A percentile compares a stretch with the other conserved stretches of the same genome.
These are phyloP conservation scores for Nothoprocta pentlandii DNA, from an alignment of 2,113 vertebrate genomes.

Conservation along the genomic window DNA sequence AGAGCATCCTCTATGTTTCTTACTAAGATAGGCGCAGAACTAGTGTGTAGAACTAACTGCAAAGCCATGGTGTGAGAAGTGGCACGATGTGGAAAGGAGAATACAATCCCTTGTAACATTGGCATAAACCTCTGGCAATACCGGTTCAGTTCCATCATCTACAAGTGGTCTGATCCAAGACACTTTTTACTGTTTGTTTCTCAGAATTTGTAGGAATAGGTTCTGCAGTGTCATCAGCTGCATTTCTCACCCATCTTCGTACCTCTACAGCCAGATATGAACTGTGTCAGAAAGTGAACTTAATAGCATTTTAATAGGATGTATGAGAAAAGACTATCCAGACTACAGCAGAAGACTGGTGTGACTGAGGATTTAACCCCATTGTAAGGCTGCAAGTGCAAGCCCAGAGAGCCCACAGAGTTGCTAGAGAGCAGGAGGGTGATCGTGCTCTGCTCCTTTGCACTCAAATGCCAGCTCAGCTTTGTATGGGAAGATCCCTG, in stretches of 20 bases:
- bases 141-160: background rate
- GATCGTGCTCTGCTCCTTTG: background rate
- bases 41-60: too few relatives aligned
- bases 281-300: background rate
- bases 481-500: background rate
- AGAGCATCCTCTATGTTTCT: accelerated
- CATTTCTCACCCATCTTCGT: background rate
- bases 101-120: too few relatives aligned
- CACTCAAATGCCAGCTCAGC: accelerated
- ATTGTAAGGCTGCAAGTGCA: background rate
- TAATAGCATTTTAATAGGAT: background rate
- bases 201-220: background rate
- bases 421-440: background rate
- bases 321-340: background rate
- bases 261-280: too few relatives aligned
- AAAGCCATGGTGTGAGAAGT: accelerated
- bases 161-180: background rate
- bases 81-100: background rate
- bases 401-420: background rate
- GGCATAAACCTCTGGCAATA: background rate
- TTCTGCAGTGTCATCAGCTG: background rate
- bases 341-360: background rate
- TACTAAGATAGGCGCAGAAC: too few relatives aligned
- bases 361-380: background rate
- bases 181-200: background rate